Base-by-base conservation (phyloP, 2,888 invertebrate species). In the Drosophila vallismaia region DNA sequence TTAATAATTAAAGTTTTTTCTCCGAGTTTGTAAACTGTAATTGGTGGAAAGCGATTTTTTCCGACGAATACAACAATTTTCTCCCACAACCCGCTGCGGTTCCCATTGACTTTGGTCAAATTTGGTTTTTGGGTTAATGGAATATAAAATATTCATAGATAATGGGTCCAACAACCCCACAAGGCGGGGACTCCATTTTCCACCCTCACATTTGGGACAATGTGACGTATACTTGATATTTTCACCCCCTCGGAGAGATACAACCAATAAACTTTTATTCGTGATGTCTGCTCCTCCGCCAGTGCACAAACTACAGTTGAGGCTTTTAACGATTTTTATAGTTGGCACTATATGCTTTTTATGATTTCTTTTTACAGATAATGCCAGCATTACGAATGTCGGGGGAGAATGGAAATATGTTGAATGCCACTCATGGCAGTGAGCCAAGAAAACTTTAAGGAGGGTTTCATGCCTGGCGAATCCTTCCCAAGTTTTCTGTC, bases 281-380 rank as follows among this genome's bases (percentile, higher is more conserved):
- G 14, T 7, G 29, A 7, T 48, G 48, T 56, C 48, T 48, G 24
- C 28, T 46, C 19, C 19, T 14, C 7, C 3, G 24, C 12, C 12
- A 14, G 3, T 26, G 31, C 10, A 14, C 19, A 54, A 46, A 48
- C 55, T 55, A 36, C 14, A 49, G 29, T 44, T 48, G 64, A 49
- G 62, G 36, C 33, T 14, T 44, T 19, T 53, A 44, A 54, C 53
- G 63, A 54, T 53, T 66, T 44, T 29, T 66, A 24, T 45, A 12
- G 19, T 49, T 12, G 10, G 62, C 48, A 54, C 48, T 45, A 44
- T 31, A 33, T 46, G 31, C 49, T 45, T 60, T 56, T 46, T 55
- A 53, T 56, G 51, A 63, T 53, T 44, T 68, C 51, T 64, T 31
- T 74, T 6, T 60, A 48, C 14, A 50, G 60, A 74, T 79, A 79